A percentile compares a stretch with the other conserved stretches of the same genome.
These are phyloP conservation scores for Erebia epiphron DNA, from an alignment of 2,888 invertebrate genomes.

Conservation along the genomic window DNA sequence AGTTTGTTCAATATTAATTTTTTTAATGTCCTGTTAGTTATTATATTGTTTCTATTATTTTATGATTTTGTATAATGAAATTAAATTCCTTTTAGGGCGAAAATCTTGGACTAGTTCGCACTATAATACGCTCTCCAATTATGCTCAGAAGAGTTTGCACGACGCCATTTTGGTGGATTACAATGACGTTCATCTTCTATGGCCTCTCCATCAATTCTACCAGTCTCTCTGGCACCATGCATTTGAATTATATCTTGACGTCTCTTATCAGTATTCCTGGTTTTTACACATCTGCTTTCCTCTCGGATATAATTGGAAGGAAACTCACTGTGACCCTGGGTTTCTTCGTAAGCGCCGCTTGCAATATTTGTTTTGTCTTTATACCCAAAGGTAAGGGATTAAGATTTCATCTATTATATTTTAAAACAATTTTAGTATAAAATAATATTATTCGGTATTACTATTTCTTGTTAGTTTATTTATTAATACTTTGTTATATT, in stretches of 20 bases:
- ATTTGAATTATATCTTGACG: conserved; percentile 85
- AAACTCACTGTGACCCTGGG: background rate
- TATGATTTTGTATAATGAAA: no score
- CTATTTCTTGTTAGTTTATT: no score
- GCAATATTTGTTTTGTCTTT: conserved; percentile 6
- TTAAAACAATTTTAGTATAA: no score
- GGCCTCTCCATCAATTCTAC: conserved; percentile 88
- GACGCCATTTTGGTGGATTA: conserved; percentile 87
- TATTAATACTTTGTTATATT: background rate
- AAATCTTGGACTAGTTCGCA: conserved; percentile 43
- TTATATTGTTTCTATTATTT: background rate
- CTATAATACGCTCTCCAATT: conserved; percentile 76
- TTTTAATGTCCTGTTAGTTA: no score
- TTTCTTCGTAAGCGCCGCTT: conserved; percentile 1
- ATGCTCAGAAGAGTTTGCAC: conserved; percentile 79
- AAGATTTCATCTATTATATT: background rate
- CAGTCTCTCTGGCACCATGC: conserved; percentile 85
- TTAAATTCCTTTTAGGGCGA: background rate
- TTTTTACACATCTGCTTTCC: conserved; percentile 46
- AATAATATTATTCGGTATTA: no score
- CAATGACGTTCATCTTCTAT: conserved; percentile 87
- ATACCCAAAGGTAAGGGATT: background rate
- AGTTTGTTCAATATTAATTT: no score
- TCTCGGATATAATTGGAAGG: conserved; percentile 2
- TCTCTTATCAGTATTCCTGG: conserved; percentile 86